A percentile compares a stretch with the other conserved stretches of the same genome.
Conservation (phyloP, 2,797 vertebrate species). For the Lagodon rhomboides region DNA sequence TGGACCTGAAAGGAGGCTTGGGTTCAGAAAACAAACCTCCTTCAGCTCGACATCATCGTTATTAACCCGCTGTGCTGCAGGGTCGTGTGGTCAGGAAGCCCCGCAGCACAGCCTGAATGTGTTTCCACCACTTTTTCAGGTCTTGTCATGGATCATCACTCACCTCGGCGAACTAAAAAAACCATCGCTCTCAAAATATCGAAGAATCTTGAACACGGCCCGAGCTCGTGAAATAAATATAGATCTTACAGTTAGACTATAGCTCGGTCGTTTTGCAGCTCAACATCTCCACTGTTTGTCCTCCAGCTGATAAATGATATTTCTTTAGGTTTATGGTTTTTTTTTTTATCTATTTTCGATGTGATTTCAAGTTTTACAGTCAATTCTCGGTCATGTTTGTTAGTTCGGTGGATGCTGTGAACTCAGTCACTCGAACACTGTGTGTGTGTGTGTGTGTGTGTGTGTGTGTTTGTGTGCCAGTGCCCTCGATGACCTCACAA, state of each 20-base stretch:
- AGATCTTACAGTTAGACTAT: not conserved
- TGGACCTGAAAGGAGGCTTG: not conserved
- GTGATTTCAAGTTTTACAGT: not conserved
- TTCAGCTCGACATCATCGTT: not conserved
- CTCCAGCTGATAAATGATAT: not conserved
- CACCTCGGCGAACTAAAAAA: slow-evolving; percentile 13
- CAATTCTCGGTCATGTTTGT: not conserved
- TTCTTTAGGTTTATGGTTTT: not conserved
- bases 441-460: slow-evolving; percentile 6
- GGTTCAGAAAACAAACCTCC: not conserved
- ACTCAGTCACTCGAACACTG: not conserved
- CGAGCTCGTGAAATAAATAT: not conserved
- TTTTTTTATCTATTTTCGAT: slow-evolving; percentile 1
- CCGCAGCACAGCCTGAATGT: not conserved
- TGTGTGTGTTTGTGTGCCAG: not conserved
- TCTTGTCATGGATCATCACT: not conserved
- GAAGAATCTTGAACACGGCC: not conserved
- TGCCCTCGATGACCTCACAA: slow-evolving; percentile 5
- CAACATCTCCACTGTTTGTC: not conserved
- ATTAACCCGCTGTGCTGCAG: slow-evolving; percentile 18
- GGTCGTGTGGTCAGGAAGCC: slow-evolving; percentile 1
- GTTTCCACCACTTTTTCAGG: not conserved
- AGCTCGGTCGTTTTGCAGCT: not conserved
- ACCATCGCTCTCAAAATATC: not conserved
- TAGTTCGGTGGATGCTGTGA: not conserved